Evolutionary conservation across 2,113 vertebrate species (phyloP).

Genomic region (Orycteropus afer): DNA sequence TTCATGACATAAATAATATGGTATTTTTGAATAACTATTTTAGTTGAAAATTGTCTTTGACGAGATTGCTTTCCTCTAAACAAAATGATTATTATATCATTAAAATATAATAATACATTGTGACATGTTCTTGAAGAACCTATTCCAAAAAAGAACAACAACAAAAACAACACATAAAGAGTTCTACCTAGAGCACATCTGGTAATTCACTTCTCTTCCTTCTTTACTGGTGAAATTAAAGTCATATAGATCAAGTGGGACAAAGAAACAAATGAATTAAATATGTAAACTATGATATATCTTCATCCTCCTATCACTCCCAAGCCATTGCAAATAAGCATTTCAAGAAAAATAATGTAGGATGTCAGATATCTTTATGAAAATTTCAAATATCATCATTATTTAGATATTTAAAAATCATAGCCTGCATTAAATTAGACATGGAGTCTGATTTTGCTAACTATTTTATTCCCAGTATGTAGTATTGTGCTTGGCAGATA

Average conservation of each 20-base stretch:
- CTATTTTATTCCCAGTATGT: background rate
- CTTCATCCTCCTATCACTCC: background rate
- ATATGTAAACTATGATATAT: background rate
- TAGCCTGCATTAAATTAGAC: background rate
- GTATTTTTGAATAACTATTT: constrained; percentile 22
- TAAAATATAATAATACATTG: constrained; percentile 29
- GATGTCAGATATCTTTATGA: background rate
- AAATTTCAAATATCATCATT: background rate
- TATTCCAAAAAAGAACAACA: background rate
- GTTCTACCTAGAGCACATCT: background rate
- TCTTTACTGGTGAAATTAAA: constrained; percentile 27
- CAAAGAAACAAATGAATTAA: background rate
- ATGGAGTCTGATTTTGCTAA: background rate
- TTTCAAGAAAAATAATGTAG: constrained; percentile 35
- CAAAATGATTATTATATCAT: constrained; percentile 13
- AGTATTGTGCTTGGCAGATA: background rate
- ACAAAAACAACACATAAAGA: background rate
- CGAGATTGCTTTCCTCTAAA: background rate
- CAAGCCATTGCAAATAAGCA: background rate
- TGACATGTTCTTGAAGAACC: background rate
- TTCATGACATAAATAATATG: constrained; percentile 30
- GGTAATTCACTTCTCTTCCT: constrained; percentile 26
- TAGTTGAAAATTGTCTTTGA: constrained; percentile 15
- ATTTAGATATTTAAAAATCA: background rate
- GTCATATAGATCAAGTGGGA: background rate